These are phyloP conservation scores for Eilema griseolum DNA, from an alignment of 2,888 invertebrate genomes.

Conservation along the genomic window DNA sequence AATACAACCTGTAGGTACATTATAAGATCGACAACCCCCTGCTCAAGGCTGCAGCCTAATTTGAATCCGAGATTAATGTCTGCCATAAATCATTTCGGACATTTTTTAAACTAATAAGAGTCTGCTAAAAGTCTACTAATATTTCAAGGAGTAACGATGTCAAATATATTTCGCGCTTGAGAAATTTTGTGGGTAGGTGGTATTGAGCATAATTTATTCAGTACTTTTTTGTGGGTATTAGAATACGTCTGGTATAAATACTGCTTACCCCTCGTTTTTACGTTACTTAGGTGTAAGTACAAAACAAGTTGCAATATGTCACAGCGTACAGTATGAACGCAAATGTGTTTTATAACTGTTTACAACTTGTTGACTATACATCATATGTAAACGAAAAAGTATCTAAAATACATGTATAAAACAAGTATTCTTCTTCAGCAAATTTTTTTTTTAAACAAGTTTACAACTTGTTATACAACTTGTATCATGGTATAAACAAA, in stretches of 20 bases:
- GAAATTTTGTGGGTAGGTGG: background rate
- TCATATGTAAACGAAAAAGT: too few species aligned
- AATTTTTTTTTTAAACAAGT: too few species aligned
- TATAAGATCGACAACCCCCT: constrained; percentile 36
- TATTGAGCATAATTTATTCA: background rate
- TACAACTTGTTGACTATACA: too few species aligned
- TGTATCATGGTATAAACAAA: too few species aligned
- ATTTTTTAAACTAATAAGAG: constrained; percentile 33
- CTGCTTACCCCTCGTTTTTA: too few species aligned
- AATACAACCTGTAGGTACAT: constrained; percentile 36
- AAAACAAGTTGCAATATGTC: too few species aligned
- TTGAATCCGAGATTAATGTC: constrained; percentile 42
- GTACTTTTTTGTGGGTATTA: constrained; percentile 1
- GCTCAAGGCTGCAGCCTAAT: constrained; percentile 37
- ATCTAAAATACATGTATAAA: too few species aligned
- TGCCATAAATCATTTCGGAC: constrained; percentile 40
- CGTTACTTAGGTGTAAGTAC: too few species aligned
- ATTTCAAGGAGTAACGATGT: constrained; percentile 25
- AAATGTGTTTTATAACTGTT: too few species aligned
- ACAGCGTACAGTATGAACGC: too few species aligned
- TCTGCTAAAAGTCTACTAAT: constrained; percentile 32
- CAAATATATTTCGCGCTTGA: constrained; percentile 11
- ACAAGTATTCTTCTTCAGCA: too few species aligned
- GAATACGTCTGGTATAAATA: background rate
- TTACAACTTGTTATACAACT: too few species aligned